Base-by-base conservation (phyloP, 2,113 vertebrate species). In the Choloepus hoffmanni region DNA sequence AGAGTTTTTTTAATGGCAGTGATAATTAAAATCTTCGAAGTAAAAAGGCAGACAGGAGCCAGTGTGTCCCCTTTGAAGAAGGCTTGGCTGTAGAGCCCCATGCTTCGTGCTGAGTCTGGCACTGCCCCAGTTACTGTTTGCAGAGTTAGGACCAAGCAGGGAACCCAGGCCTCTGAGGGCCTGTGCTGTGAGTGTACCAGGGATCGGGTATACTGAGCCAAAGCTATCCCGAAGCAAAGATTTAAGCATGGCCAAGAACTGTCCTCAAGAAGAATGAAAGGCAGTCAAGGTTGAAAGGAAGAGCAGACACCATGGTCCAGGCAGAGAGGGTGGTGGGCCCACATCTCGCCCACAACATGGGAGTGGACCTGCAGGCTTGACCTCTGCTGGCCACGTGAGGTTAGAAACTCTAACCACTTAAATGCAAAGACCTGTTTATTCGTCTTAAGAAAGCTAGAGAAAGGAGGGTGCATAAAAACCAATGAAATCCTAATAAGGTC, bases 351-450 rank as follows among this genome's bases (percentile, higher is more conserved):
- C 4, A 7, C 2, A 0, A 43, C 67, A 0, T 2, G 1, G 60
- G 55, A 81, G 3, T 18, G 1, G 72, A 19, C 45, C 77, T 30
- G 1, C 33, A 21, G 73, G 62, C 70, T 7, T 43, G 36, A 14
- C 14, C 7, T 5, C 70, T 60, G 26, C 65, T 45, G 43, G 40
- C 72, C 15, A 0, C 0, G 0, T 0, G 5, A n/a, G 36, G 40
- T 28, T 16, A 24, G 40, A 86, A 60, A 24, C 50, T 48, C 28
- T 9, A 2, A 48, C 0, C 5, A 13, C 43, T 50, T 43, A 68
- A 85, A 33, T 36, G 30, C 2, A 2, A 58, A 84, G 40, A 43
- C 43, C 78, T 86, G 24, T 21, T 67, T 62, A 13, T 84, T 36
- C 53, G 40, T 53, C 76, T 36, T 40, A 53, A 68, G 48, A 79